Conservation (phyloP, 2,888 invertebrate genomes). For the Malthinus flaveolus region DNA sequence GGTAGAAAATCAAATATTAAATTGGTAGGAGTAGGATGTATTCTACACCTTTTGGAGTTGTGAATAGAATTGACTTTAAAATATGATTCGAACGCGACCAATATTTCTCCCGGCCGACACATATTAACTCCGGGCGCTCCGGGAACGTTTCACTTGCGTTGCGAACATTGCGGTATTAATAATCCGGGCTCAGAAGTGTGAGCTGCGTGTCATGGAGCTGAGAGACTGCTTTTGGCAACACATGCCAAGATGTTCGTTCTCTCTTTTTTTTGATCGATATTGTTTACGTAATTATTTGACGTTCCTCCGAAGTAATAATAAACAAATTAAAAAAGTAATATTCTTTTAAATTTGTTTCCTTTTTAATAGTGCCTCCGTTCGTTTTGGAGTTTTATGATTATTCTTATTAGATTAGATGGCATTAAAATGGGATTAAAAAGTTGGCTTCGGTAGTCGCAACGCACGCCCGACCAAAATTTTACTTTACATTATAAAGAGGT, state of each 20-base stretch:
- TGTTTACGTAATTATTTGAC: background rate
- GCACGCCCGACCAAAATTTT: slow-evolving; percentile 32
- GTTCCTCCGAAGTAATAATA: slow-evolving; percentile 8
- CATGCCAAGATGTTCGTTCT: slow-evolving; percentile 13
- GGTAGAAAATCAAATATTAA: slow-evolving; percentile 30
- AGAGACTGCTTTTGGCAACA: slow-evolving; percentile 26
- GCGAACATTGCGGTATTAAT: slow-evolving; percentile 40
- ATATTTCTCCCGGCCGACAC: slow-evolving; percentile 45
- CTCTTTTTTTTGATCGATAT: background rate
- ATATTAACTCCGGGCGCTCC: slow-evolving; percentile 41
- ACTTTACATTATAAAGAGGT: slow-evolving; percentile 39
- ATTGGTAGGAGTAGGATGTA: slow-evolving; percentile 27
- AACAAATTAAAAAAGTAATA: slow-evolving; percentile 27
- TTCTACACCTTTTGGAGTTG: slow-evolving; percentile 33
- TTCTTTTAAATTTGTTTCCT: slow-evolving; percentile 12
- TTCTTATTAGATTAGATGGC: slow-evolving; percentile 36
- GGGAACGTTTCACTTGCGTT: slow-evolving; percentile 35
- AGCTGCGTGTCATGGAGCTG: slow-evolving; percentile 30
- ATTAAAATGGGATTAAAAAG: slow-evolving; percentile 36
- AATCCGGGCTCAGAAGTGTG: slow-evolving; percentile 37
- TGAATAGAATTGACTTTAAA: slow-evolving; percentile 51
- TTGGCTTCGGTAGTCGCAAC: slow-evolving; percentile 27
- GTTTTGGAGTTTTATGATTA: slow-evolving; percentile 28
- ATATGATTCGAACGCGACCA: slow-evolving; percentile 50
- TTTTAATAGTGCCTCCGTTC: slow-evolving; percentile 20